These are phyloP conservation scores for Gambusia holbrooki DNA, from an alignment of 2,113 vertebrate species.

Conservation along the genomic window DNA sequence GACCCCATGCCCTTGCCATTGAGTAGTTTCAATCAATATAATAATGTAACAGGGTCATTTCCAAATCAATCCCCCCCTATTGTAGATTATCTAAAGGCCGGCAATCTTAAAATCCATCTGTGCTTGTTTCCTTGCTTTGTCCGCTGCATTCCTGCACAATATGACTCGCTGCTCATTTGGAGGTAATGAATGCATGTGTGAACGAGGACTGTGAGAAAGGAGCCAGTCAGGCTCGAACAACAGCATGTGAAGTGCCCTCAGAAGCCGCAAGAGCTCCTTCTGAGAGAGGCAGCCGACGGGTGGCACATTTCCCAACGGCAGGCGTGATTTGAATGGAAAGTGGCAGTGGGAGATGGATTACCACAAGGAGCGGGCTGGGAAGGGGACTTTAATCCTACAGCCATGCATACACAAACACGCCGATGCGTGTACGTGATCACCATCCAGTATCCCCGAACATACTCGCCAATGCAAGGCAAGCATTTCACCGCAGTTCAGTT, in stretches of 20 bases:
- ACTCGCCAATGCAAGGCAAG: neutral
- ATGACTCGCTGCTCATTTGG: constrained; percentile 35
- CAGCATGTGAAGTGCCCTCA: constrained; percentile 52
- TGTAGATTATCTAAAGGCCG: neutral
- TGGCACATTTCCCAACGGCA: constrained; percentile 42
- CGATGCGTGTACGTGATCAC: neutral
- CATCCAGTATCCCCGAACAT: neutral
- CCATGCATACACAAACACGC: constrained; percentile 26
- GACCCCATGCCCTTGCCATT: neutral
- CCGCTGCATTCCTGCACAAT: constrained; percentile 1
- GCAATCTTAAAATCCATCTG: neutral
- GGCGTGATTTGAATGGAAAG: constrained; percentile 57
- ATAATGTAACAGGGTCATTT: neutral
- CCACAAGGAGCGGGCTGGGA: constrained; percentile 24
- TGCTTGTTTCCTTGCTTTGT: constrained; percentile 8
- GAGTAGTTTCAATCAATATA: neutral
- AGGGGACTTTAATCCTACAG: neutral
- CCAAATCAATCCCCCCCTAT: neutral
- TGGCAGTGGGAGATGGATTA: constrained; percentile 61
- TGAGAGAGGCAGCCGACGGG: constrained; percentile 32
- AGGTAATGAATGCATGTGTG: constrained; percentile 21
- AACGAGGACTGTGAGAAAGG: constrained; percentile 13
- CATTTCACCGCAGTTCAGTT: neutral
- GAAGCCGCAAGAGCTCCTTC: constrained; percentile 43
- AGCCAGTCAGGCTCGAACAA: constrained; percentile 43